Conservation (phyloP, 53 echinoderm and acorn worm genomes). For the Echinometra lucunter region DNA sequence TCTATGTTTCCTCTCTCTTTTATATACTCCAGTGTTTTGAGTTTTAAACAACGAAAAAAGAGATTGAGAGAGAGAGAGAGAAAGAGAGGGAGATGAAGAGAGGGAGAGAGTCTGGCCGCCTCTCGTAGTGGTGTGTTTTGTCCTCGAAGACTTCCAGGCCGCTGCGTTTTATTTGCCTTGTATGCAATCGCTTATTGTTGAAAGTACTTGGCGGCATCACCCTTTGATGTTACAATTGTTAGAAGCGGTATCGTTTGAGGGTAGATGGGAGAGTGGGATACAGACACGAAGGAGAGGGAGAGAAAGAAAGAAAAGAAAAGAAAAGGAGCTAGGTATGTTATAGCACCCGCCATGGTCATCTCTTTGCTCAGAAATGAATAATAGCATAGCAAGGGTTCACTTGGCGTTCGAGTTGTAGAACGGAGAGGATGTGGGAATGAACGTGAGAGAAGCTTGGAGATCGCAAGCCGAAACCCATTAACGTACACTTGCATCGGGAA, state of each 20-base stretch:
- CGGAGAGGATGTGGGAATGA: background rate
- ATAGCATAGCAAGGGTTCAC: background rate
- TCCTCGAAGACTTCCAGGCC: constrained; percentile 7
- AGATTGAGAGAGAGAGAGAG: background rate
- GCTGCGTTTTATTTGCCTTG: constrained; percentile 62
- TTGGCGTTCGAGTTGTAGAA: constrained; percentile 1
- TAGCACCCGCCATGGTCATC: constrained; percentile 50
- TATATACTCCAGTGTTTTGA: background rate
- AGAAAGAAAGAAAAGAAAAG: background rate
- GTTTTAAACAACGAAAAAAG: no score
- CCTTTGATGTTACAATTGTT: constrained; percentile 66
- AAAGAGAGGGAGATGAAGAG: background rate
- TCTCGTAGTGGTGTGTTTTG: constrained; percentile 47
- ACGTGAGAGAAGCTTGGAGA: background rate
- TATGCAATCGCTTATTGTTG: constrained; percentile 53
- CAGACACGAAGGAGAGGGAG: constrained; percentile 27
- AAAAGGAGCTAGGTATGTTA: background rate
- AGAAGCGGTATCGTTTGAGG: constrained; percentile 62
- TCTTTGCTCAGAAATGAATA: background rate
- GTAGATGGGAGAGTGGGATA: constrained; percentile 46
- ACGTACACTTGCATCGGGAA: background rate
- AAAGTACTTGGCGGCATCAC: constrained; percentile 46
- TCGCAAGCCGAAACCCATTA: background rate
- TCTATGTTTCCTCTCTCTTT: background rate
- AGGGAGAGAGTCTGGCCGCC: background rate